These are phyloP conservation scores for Falco cherrug DNA, from an alignment of 2,797 vertebrate species.

Conservation along the genomic window DNA sequence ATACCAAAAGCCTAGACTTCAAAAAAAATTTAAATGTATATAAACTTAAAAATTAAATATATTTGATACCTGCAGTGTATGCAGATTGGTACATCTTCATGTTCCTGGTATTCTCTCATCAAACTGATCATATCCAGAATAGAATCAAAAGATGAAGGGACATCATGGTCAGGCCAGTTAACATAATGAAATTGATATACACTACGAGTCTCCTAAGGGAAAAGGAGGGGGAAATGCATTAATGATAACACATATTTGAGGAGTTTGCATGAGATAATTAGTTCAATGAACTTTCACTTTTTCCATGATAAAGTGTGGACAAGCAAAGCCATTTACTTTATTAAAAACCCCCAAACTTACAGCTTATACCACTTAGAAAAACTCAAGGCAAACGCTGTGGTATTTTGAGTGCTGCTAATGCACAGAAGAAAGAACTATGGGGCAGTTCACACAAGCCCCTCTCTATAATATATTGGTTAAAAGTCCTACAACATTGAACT, in stretches of 20 bases:
- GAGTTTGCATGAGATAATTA: neutral
- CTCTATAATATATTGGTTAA: neutral
- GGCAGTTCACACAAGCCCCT: neutral
- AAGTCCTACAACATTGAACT: neutral
- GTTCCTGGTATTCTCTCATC: conserved; percentile 95
- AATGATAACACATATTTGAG: neutral
- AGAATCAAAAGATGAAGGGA: conserved; percentile 97
- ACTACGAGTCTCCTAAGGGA: conserved; percentile 87
- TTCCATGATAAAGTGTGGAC: neutral
- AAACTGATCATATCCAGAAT: conserved; percentile 98
- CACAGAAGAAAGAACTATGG: neutral
- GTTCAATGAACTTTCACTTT: neutral
- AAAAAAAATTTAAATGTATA: neutral
- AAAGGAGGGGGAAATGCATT: neutral
- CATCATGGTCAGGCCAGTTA: conserved; percentile 98
- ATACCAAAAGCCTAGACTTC: neutral
- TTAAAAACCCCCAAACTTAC: neutral
- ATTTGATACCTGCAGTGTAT: conserved; percentile 88
- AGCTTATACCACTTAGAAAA: neutral
- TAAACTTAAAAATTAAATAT: neutral
- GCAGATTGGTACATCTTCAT: conserved; percentile 93
- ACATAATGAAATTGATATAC: conserved; percentile 97
- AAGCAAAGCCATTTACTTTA: neutral
- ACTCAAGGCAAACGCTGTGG: neutral
- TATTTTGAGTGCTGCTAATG: neutral